Percentiles rank a stretch among this genome's conserved stretches.
These are phyloP conservation scores for Gambelia wislizenii DNA, from an alignment of 2,797 vertebrate genomes.

Conservation along the genomic window DNA sequence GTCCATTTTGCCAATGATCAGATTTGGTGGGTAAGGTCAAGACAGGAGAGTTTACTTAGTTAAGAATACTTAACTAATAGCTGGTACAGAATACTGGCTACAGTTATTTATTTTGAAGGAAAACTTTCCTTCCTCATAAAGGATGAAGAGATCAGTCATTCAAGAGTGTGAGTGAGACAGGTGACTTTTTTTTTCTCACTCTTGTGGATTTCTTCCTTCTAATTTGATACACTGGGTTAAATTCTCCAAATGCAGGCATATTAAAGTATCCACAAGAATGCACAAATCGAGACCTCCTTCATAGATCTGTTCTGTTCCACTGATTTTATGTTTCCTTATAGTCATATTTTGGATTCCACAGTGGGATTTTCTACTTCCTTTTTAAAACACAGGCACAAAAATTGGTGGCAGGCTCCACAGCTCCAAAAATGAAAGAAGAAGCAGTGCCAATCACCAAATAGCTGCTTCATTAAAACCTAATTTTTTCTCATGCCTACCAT, in stretches of 20 bases:
- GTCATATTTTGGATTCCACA: slow-evolving; percentile 9
- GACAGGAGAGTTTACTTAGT: no score
- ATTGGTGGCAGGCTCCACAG: slow-evolving; percentile 26
- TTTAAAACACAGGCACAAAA: slow-evolving; percentile 22
- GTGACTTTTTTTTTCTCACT: neutral
- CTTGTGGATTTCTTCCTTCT: neutral
- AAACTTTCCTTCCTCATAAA: neutral
- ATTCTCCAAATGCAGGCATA: neutral
- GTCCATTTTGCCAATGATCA: no score
- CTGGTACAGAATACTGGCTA: neutral
- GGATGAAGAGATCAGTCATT: neutral
- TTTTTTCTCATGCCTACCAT: neutral
- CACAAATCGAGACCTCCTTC: slow-evolving; percentile 18
- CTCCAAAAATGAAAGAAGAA: slow-evolving; percentile 31
- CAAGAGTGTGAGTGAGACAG: neutral
- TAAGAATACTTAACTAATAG: no score
- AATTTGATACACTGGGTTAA: slow-evolving; percentile 4
- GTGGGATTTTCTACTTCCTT: neutral
- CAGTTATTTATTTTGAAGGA: neutral
- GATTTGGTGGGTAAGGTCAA: no score
- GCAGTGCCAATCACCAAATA: neutral
- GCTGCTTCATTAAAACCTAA: slow-evolving; percentile 20
- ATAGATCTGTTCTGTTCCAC: slow-evolving; percentile 6
- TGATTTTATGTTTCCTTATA: neutral
- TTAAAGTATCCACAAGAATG: neutral